Percentiles rank a stretch among this genome's conserved stretches.
Conservation (phyloP, 2,113 vertebrate species). For the Leucopsar rothschildi region DNA sequence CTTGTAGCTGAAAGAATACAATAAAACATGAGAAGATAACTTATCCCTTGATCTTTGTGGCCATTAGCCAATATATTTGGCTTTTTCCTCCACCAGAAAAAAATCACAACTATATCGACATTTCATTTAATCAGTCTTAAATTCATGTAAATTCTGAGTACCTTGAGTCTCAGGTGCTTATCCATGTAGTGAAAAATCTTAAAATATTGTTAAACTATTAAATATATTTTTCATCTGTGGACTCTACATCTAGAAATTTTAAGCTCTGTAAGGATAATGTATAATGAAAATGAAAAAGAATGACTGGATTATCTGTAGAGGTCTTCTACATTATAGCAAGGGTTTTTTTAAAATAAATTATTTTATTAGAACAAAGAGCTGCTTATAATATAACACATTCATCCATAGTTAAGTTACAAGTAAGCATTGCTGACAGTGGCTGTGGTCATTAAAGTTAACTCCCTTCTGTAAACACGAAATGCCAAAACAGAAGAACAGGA, state of each 20-base stretch:
- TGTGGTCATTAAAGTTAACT: not conserved
- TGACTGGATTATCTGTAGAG: not conserved
- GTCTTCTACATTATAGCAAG: not conserved
- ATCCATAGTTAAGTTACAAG: not conserved
- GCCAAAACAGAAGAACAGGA: not conserved
- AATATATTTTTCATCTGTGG: not conserved
- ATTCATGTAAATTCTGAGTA: not conserved
- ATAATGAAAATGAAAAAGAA: not conserved
- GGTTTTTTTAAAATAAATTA: not conserved
- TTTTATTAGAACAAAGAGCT: not conserved
- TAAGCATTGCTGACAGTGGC: not conserved
- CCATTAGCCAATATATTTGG: not conserved
- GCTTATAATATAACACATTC: not conserved
- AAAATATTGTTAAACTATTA: not conserved
- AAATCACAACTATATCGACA: not conserved
- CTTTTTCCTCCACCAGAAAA: not conserved
- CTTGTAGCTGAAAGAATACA: not conserved
- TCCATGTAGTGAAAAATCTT: not conserved
- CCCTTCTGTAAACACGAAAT: not conserved
- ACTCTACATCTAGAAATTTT: not conserved
- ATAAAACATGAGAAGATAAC: not conserved
- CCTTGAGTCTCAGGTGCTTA: not conserved
- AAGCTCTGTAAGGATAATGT: not conserved
- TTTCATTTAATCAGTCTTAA: not conserved
- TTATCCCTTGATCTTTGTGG: not conserved